Conservation (phyloP, 2,797 vertebrate species). For the Chelmon rostratus region DNA sequence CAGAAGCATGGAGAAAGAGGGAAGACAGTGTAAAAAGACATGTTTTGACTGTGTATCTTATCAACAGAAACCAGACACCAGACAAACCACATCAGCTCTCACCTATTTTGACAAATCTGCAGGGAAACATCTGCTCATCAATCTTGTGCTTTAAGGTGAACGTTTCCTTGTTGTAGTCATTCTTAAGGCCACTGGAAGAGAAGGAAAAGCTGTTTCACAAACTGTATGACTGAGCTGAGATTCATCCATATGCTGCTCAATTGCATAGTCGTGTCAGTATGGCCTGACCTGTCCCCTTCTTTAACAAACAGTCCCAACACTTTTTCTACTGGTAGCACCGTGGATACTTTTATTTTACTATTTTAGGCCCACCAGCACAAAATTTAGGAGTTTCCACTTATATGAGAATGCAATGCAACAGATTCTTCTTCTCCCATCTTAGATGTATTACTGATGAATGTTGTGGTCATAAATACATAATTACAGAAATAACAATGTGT, state of each 20-base stretch:
- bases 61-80: neutral
- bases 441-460: too few species aligned
- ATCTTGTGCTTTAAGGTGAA: conserved; percentile 99
- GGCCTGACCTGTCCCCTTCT: neutral
- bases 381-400: too few species aligned
- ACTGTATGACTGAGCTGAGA: neutral
- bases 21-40: neutral
- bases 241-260: neutral
- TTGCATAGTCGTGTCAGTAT: too few species aligned
- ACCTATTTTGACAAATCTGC: conserved; percentile 99
- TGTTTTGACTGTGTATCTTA: neutral
- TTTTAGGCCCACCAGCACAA: too few species aligned
- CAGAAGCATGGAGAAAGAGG: neutral
- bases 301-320: conserved; percentile 3
- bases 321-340: too few species aligned
- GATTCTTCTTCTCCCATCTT: too few species aligned
- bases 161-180: conserved; percentile 99
- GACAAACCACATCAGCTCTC: conserved; percentile 65
- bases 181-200: conserved; percentile 95
- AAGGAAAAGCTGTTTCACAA: conserved; percentile 17
- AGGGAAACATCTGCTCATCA: conserved; percentile 99
- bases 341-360: too few species aligned
- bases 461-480: too few species aligned
- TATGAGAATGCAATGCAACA: too few species aligned
- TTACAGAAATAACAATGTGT: too few species aligned